These are phyloP conservation scores for Ciona savignyi DNA, from an alignment of 23 tunicate species.

Conservation along the genomic window DNA sequence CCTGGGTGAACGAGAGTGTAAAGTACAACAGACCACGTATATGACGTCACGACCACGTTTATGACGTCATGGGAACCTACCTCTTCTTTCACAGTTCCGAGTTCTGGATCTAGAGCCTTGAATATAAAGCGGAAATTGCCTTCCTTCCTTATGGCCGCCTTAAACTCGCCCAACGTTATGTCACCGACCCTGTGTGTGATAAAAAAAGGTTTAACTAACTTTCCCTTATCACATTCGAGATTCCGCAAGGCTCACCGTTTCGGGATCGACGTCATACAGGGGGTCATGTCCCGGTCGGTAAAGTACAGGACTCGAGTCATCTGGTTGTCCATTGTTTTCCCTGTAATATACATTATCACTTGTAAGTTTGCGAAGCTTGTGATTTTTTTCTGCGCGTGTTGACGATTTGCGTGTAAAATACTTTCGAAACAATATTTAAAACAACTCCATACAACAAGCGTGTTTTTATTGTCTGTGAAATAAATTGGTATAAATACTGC, in stretches of 20 bases:
- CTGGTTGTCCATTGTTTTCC: conserved; percentile 8
- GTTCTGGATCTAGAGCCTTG: conserved; percentile 90
- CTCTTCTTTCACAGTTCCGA: conserved; percentile 92
- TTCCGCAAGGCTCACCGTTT: no score
- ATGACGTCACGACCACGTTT: not conserved
- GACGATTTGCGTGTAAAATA: no score
- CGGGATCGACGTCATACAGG: conserved; percentile 40
- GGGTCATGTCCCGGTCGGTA: conserved; percentile 67
- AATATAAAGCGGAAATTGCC: conserved; percentile 52
- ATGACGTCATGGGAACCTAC: conserved; percentile 28
- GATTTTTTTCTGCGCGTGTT: no score
- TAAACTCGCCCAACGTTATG: conserved; percentile 67
- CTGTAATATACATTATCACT: conserved; percentile 10
- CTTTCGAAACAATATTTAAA: no score
- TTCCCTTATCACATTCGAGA: no score
- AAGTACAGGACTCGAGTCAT: conserved; percentile 50
- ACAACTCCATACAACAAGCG: no score
- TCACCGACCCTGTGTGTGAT: conserved; percentile 54
- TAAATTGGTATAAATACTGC: no score
- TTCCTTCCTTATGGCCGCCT: conserved; percentile 32
- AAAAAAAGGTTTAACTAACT: no score
- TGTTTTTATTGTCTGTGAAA: no score
- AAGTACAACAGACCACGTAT: not conserved
- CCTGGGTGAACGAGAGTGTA: conserved; percentile 15
- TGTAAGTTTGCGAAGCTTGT: no score